These are phyloP conservation scores for Oceanites oceanicus DNA, from an alignment of 2,113 vertebrate species.

Conservation along the genomic window DNA sequence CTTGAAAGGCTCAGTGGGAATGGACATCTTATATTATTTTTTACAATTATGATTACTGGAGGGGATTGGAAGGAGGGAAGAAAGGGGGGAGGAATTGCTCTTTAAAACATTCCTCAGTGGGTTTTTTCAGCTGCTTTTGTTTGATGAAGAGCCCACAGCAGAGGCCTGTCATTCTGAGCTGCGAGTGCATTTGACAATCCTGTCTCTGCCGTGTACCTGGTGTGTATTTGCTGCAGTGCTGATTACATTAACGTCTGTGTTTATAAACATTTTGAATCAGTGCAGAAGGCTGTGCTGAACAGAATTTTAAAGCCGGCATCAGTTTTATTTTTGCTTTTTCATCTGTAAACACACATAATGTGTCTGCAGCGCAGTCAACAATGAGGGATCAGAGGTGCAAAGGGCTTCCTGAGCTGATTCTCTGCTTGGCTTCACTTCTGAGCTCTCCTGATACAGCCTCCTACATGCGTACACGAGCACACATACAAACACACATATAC, in stretches of 20 bases:
- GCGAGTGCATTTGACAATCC: slow-evolving; percentile 45
- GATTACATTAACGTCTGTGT: slow-evolving; percentile 75
- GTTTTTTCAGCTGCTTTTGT: slow-evolving; percentile 44
- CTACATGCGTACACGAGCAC: not conserved
- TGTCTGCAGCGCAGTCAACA: not conserved
- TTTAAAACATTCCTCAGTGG: not conserved
- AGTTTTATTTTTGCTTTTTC: slow-evolving; percentile 43
- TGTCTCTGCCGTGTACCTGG: slow-evolving; percentile 66
- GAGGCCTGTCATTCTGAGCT: slow-evolving; percentile 33
- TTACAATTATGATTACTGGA: not conserved
- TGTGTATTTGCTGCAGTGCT: slow-evolving; percentile 74
- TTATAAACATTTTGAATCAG: slow-evolving; percentile 77
- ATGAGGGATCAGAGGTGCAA: slow-evolving; percentile 20
- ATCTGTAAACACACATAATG: slow-evolving; percentile 19
- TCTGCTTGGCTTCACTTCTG: slow-evolving; percentile 11
- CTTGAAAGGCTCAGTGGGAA: not conserved
- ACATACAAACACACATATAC: rapidly evolving
- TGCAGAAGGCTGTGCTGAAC: slow-evolving; percentile 37
- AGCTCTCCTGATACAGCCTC: not conserved
- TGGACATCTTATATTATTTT: not conserved
- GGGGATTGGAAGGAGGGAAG: not conserved
- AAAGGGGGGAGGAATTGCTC: not conserved
- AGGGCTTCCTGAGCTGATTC: slow-evolving; percentile 18
- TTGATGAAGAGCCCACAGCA: slow-evolving; percentile 38
- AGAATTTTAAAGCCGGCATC: slow-evolving; percentile 39